Evolutionary conservation across 2,797 vertebrate species (phyloP).

Genomic region (Aeoliscus strigatus): DNA sequence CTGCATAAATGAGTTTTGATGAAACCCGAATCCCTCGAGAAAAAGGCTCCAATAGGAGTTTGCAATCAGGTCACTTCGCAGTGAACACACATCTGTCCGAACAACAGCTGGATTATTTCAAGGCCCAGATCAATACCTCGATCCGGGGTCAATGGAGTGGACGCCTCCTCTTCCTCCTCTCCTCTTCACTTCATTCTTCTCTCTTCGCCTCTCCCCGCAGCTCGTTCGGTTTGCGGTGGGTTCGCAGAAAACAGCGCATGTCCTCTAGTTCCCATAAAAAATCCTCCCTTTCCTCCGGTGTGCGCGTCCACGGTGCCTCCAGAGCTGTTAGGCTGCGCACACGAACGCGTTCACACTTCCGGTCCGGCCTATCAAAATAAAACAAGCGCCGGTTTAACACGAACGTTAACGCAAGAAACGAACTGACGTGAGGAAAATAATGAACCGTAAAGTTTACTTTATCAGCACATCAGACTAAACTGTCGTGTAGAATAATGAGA

Average conservation of each 20-base stretch:
- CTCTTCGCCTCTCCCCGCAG: background rate
- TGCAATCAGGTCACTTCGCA: background rate
- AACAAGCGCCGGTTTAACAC: too few species aligned
- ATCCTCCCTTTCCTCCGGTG: conserved; percentile 26
- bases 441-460: too few species aligned
- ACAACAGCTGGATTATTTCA: conserved; percentile 16
- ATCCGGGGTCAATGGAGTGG: conserved; percentile 50
- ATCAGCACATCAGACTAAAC: too few species aligned
- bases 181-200: conserved; percentile 38
- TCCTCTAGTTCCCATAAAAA: conserved; percentile 37
- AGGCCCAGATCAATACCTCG: conserved; percentile 57
- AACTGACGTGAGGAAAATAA: too few species aligned
- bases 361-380: conserved; percentile 46
- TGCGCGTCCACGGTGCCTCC: conserved; percentile 22
- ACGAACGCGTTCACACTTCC: background rate
- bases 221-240: conserved; percentile 10
- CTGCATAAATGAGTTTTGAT: too few species aligned
- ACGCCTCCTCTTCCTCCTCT: conserved; percentile 17
- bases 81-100: background rate
- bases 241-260: conserved; percentile 52
- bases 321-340: background rate
- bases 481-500: too few species aligned
- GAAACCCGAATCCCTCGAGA: too few species aligned
- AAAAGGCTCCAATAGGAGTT: too few species aligned
- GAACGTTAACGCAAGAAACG: too few species aligned